A percentile compares a stretch with the other conserved stretches of the same genome.
Evolutionary conservation across 2,888 invertebrate genomes (phyloP).

Genomic region (Thymelicus lineola): DNA sequence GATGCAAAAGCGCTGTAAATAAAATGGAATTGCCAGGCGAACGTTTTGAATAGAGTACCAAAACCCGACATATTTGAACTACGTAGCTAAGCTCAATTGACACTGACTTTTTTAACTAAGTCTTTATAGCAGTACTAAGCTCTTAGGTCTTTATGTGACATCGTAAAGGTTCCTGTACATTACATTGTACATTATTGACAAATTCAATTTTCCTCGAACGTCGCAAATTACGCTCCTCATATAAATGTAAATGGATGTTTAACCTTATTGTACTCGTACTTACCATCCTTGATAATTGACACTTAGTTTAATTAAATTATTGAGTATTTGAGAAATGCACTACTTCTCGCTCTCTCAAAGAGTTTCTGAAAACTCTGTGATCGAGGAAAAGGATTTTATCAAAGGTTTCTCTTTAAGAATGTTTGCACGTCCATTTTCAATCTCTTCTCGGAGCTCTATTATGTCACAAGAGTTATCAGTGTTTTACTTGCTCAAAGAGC

Average conservation of each 20-base stretch:
- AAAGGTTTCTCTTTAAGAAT: slow-evolving; percentile 31
- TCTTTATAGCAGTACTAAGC: no score
- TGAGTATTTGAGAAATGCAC: slow-evolving; percentile 60
- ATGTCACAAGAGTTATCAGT: slow-evolving; percentile 20
- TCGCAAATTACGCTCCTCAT: background rate
- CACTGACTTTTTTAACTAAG: no score
- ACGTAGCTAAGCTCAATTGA: no score
- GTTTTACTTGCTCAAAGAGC: background rate
- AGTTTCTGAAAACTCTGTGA: slow-evolving; percentile 41
- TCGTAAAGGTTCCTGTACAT: no score
- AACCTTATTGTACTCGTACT: slow-evolving; percentile 61
- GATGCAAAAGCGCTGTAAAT: no score
- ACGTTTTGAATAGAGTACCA: background rate
- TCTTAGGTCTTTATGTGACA: no score
- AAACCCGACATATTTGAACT: background rate
- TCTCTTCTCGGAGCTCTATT: slow-evolving; percentile 9
- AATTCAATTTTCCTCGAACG: background rate
- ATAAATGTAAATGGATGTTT: slow-evolving; percentile 7
- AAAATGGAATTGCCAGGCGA: no score
- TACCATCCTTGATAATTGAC: slow-evolving; percentile 60
- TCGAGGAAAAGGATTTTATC: slow-evolving; percentile 33
- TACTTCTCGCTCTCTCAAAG: slow-evolving; percentile 53
- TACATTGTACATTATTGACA: no score
- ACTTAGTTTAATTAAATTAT: slow-evolving; percentile 77
- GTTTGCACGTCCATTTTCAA: slow-evolving; percentile 31